Percentiles rank a stretch among this genome's conserved stretches.
These are phyloP conservation scores for Dipus sagitta DNA, from an alignment of 2,797 vertebrate genomes.

Conservation along the genomic window DNA sequence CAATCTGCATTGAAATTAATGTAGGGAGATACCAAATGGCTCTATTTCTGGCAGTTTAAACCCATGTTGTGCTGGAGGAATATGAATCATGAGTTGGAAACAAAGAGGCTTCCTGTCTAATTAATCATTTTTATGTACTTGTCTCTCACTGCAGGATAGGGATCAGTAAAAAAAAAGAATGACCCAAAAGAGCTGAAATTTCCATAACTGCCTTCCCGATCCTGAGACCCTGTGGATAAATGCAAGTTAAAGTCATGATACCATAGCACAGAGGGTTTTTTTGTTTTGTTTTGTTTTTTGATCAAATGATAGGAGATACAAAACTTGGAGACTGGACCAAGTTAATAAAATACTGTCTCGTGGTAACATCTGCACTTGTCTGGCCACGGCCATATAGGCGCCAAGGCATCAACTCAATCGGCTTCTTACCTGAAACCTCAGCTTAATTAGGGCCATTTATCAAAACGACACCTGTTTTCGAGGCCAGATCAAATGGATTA, in stretches of 20 bases:
- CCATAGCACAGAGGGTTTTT: slow-evolving; percentile 60
- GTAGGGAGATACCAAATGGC: slow-evolving; percentile 76
- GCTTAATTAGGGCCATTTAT: slow-evolving; percentile 90
- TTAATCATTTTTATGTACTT: slow-evolving; percentile 86
- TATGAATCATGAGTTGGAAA: slow-evolving; percentile 75
- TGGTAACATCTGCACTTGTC: slow-evolving; percentile 85
- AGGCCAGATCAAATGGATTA: slow-evolving; percentile 88
- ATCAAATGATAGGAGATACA: slow-evolving; percentile 76
- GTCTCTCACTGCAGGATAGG: slow-evolving; percentile 76
- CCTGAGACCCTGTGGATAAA: slow-evolving; percentile 76
- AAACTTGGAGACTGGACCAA: slow-evolving; percentile 74
- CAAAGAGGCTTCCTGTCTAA: slow-evolving; percentile 78
- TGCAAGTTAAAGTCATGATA: slow-evolving; percentile 79
- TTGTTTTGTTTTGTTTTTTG: background rate
- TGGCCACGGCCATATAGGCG: slow-evolving; percentile 76
- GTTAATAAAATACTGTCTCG: slow-evolving; percentile 79
- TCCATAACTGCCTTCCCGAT: slow-evolving; percentile 70
- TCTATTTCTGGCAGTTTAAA: slow-evolving; percentile 77
- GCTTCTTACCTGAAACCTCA: slow-evolving; percentile 86
- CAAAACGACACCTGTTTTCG: slow-evolving; percentile 88
- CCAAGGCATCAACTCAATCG: slow-evolving; percentile 84
- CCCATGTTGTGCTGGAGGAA: slow-evolving; percentile 81
- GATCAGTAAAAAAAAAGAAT: slow-evolving; percentile 79
- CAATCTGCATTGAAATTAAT: slow-evolving; percentile 78
- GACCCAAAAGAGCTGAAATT: slow-evolving; percentile 80